phyloP scores from a whole-genome alignment of 2,888 invertebrate species.

The Dryomyza anilis region DNA sequence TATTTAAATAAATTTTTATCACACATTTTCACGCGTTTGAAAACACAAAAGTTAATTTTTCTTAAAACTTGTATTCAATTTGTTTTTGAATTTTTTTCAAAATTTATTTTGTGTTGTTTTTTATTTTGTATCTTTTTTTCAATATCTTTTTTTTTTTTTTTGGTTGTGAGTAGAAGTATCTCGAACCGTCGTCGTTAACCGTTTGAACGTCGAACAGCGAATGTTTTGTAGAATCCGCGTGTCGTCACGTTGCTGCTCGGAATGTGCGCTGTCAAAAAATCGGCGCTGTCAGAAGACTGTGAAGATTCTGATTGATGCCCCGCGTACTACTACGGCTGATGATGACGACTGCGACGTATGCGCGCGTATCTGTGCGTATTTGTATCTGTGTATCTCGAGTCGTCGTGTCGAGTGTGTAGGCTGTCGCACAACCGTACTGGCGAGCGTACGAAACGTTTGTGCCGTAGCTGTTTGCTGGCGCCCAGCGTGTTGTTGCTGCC shows the following conservation, averaged over 20 bases:
- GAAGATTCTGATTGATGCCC: conserved; percentile 23
- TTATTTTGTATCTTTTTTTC: no score
- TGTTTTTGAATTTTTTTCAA: no score
- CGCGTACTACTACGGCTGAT: no score
- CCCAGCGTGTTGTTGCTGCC: conserved; percentile 8
- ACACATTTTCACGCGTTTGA: conserved; percentile 29
- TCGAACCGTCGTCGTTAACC: conserved; percentile 51
- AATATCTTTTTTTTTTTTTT: conserved; percentile 26
- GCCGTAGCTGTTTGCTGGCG: background rate
- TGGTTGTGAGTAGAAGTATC: conserved; percentile 31
- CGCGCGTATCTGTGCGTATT: conserved; percentile 13
- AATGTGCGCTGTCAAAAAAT: conserved; percentile 29
- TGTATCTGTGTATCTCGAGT: background rate
- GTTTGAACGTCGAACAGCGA: conserved; percentile 58
- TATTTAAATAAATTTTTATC: conserved; percentile 34
- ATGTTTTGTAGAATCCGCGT: conserved; percentile 41
- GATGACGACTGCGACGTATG: conserved; percentile 10
- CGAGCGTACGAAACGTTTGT: conserved; percentile 15
- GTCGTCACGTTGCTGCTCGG: conserved; percentile 33
- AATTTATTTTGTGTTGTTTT: no score
- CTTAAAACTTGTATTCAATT: no score
- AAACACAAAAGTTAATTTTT: no score
- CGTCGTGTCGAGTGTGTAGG: background rate
- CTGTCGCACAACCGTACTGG: conserved; percentile 21
- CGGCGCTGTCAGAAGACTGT: conserved; percentile 20